Base-by-base conservation (phyloP, 1,140 invertebrate genomes). In the Thalassaphorura encarpata region DNA sequence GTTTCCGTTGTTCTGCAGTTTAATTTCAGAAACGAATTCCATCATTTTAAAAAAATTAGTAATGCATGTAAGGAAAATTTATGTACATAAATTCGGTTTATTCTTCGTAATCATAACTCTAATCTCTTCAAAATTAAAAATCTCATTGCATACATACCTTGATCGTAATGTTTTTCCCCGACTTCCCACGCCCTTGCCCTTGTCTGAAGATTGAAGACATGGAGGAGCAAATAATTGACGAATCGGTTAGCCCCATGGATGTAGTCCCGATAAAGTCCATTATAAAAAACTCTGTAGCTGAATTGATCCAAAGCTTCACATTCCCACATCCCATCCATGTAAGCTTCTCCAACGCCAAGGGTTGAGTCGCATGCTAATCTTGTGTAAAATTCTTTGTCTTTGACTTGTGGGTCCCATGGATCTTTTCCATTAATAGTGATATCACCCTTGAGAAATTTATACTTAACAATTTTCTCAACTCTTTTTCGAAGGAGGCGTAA, bases 261-360 rank as follows among this genome's bases (percentile, higher is more conserved):
- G 18, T 55, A 55, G 8, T 45, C 16, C 8, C 41, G 26, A 29
- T 55, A 60, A 13, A 60, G 29, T 6, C 50, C 19, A 31, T 47
- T 47, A 16, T 24, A 39, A 36, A 62, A 57, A 13, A 62, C 27
- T 43, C 49, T 36, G 41, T 54, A 47, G 29, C 52, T 41, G 11
- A 62, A 56, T 51, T 59, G 52, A 29, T 55, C 53, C 3, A 62
- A 33, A 19, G 26, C 28, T 19, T 62, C 53, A 29, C 56, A 58
- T 4, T 62, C 61, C 54, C 49, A 58, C 60, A 52, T 54, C 18
- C 56, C 62, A 42, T 64, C 62, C 55, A 64, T 61, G 42, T 64
- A 64, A 27, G 55, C 26, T 33, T 64, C 62, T 26, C 58, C 61
- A 19, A 63, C n/a, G 2, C 58, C 61, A 28, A 63, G 52, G 21